Evolutionary conservation across 2,113 vertebrate genomes (phyloP).

Genomic region (Piaya cayana): DNA sequence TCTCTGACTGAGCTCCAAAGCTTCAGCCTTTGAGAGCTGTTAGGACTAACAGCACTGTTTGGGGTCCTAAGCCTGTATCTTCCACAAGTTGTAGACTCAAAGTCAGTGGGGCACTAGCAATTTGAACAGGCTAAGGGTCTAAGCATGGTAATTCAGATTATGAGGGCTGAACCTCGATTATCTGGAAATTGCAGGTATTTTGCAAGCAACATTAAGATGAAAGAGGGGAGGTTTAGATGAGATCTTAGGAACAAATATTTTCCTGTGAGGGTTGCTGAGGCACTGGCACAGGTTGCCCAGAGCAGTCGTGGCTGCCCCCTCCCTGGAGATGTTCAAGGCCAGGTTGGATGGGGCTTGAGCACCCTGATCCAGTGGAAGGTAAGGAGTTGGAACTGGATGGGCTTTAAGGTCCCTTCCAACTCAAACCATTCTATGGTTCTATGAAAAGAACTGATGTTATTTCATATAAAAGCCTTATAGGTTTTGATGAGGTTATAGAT

Average conservation of each 20-base stretch:
- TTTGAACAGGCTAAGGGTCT: neutral
- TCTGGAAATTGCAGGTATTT: neutral
- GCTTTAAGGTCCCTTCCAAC: too few relatives aligned
- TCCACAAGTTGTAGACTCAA: neutral
- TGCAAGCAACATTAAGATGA: neutral
- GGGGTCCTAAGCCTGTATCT: neutral
- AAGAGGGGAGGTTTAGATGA: too few relatives aligned
- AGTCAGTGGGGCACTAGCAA: neutral
- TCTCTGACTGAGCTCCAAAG: slow-evolving; percentile 20
- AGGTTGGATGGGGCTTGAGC: too few relatives aligned
- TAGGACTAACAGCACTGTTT: neutral
- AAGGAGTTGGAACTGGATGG: too few relatives aligned
- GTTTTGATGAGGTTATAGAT: neutral
- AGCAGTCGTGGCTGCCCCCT: too few relatives aligned
- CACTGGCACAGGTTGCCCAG: too few relatives aligned
- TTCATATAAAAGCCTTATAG: neutral
- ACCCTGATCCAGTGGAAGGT: too few relatives aligned
- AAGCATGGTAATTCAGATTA: neutral
- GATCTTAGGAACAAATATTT: too few relatives aligned
- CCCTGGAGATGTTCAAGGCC: too few relatives aligned
- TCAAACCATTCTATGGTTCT: too few relatives aligned
- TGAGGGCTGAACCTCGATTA: neutral
- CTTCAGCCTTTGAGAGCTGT: neutral
- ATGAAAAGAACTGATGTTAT: neutral
- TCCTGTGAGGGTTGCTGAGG: too few relatives aligned